Percentiles rank a stretch among this genome's conserved stretches.
Evolutionary conservation across 2,797 vertebrate genomes (phyloP).

Genomic region (Sebastes aleutianus): DNA sequence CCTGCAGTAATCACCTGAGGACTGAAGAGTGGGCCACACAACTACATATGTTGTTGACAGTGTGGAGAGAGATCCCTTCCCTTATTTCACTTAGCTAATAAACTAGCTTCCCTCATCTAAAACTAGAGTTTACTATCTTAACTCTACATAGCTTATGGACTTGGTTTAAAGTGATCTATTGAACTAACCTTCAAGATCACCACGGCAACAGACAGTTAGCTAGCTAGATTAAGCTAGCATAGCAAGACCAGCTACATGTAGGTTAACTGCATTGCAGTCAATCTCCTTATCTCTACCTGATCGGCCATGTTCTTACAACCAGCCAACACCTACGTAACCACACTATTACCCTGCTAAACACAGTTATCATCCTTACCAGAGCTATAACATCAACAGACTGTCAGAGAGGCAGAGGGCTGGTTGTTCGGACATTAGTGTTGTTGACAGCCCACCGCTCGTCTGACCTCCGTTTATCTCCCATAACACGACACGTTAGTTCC

Average conservation of each 20-base stretch:
- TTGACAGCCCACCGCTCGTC: conserved; percentile 62
- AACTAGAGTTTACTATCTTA: not conserved
- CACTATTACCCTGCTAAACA: not conserved
- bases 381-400: conserved; percentile 42
- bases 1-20: not conserved
- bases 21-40: not conserved
- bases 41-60: conserved; percentile 51
- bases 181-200: not conserved
- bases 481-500: conserved; percentile 59
- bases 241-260: conserved; percentile 57
- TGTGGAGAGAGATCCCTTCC: not conserved
- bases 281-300: conserved; percentile 57
- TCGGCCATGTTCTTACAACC: conserved; percentile 66
- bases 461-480: conserved; percentile 74
- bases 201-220: not conserved
- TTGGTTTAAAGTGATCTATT: not conserved
- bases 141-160: not conserved
- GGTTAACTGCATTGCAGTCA: conserved; percentile 65
- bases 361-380: conserved; percentile 56
- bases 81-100: conserved; percentile 18
- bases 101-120: conserved; percentile 10
- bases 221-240: conserved; percentile 46
- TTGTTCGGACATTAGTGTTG: conserved; percentile 61
- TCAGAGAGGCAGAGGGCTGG: conserved; percentile 32
- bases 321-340: conserved; percentile 1